Evolutionary conservation across 2,888 invertebrate genomes (phyloP).

Genomic region (Patella ulyssiponensis): DNA sequence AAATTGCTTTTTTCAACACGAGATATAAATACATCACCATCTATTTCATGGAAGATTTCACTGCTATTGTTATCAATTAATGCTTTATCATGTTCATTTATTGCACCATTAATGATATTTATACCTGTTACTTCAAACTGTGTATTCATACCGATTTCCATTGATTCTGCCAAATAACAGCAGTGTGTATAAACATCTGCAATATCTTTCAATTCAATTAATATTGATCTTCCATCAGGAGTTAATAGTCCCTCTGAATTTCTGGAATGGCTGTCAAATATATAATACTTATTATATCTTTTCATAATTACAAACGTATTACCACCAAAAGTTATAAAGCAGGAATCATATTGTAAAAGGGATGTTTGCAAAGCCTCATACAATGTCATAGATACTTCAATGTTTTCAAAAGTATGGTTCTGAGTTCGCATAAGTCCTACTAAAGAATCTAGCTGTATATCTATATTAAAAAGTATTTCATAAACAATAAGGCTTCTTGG

Average conservation of each 20-base stretch:
- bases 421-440: background rate
- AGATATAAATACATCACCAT: no score
- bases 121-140: constrained; percentile 2
- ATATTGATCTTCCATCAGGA: background rate
- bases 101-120: background rate
- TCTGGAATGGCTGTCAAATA: constrained; percentile 1
- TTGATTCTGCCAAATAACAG: background rate
- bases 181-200: background rate
- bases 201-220: background rate
- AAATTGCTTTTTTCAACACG: no score
- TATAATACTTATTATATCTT: background rate
- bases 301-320: background rate
- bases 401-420: background rate
- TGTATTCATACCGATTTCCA: background rate
- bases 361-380: background rate
- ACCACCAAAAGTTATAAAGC: background rate
- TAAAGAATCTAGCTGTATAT: background rate
- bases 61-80: no score
- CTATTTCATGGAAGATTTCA: no score
- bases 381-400: background rate
- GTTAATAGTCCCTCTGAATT: background rate
- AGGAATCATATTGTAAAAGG: background rate
- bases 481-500: background rate
- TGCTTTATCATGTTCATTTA: background rate
- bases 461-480: background rate